A percentile compares a stretch with the other conserved stretches of the same genome.
phyloP scores from a whole-genome alignment of 1,140 invertebrate species.

The Dendroctonus ponderosae region DNA sequence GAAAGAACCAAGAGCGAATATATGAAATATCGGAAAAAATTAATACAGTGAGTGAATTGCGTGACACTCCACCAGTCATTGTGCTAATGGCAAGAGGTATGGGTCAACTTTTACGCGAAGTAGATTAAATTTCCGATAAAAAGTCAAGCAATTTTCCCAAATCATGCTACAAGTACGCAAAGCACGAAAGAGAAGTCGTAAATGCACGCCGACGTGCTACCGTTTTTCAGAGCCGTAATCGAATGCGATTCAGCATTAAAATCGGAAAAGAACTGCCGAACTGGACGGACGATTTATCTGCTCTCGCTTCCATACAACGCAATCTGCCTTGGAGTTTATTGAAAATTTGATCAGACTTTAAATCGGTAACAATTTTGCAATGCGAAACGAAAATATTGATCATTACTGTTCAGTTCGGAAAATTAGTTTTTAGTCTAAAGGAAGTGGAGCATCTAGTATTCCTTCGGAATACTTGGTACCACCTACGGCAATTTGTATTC shows the following conservation, averaged over 20 bases:
- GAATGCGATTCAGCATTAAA: conserved; percentile 10
- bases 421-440: no score
- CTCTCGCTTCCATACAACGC: background rate
- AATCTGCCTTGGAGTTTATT: background rate
- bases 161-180: conserved; percentile 42
- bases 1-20: background rate
- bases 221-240: conserved; percentile 25
- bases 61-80: conserved; percentile 40
- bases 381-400: no score
- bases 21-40: conserved; percentile 37
- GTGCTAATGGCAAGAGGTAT: conserved; percentile 43
- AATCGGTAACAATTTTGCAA: no score
- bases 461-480: no score
- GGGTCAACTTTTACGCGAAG: conserved; percentile 41
- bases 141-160: conserved; percentile 39
- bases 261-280: conserved; percentile 5
- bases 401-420: no score
- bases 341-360: no score
- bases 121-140: conserved; percentile 43
- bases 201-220: conserved; percentile 19
- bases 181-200: conserved; percentile 37
- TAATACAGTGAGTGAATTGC: conserved; percentile 39
- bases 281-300: conserved; percentile 6
- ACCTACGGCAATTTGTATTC: no score
- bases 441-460: no score